Evolutionary conservation across 1,140 invertebrate genomes (phyloP).

Genomic region (Zaprionus nigranus): DNA sequence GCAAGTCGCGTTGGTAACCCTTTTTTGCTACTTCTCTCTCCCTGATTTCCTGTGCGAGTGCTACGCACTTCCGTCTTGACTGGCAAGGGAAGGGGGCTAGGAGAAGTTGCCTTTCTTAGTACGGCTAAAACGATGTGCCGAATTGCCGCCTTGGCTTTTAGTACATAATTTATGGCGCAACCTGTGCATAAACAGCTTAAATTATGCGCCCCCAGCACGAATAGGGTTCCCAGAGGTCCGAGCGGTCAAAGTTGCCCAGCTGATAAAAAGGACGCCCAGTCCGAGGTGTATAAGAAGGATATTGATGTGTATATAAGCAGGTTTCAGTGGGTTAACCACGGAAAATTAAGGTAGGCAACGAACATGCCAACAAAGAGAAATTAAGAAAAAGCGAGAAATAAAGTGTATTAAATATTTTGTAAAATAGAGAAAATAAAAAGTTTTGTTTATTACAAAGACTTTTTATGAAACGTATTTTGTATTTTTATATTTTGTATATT

Average conservation of each 20-base stretch:
- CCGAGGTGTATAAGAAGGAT: constrained; percentile 17
- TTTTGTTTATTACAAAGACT: too few relatives aligned
- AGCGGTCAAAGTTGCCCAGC: constrained; percentile 9
- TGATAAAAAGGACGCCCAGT: constrained; percentile 25
- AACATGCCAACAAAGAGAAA: background rate
- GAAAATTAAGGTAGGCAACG: background rate
- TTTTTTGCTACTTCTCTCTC: constrained; percentile 41
- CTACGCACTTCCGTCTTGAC: constrained; percentile 60
- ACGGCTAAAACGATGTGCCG: constrained; percentile 73
- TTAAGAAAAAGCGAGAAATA: background rate
- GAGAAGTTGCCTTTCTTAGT: constrained; percentile 24
- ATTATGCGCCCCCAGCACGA: constrained; percentile 60
- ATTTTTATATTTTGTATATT: too few relatives aligned
- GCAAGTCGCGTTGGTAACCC: constrained; percentile 50
- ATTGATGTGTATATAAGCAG: constrained; percentile 4
- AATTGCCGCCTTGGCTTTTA: constrained; percentile 69
- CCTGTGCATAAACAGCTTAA: constrained; percentile 73
- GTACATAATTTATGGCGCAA: constrained; percentile 76
- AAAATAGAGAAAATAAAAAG: too few relatives aligned
- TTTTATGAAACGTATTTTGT: too few relatives aligned
- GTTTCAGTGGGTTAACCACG: background rate
- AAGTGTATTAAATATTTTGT: background rate
- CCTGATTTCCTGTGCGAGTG: constrained; percentile 65
- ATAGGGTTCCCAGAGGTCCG: background rate
- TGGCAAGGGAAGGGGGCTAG: background rate